Conservation (phyloP, 1,140 invertebrate genomes). For the Gonioctena quinquepunctata region DNA sequence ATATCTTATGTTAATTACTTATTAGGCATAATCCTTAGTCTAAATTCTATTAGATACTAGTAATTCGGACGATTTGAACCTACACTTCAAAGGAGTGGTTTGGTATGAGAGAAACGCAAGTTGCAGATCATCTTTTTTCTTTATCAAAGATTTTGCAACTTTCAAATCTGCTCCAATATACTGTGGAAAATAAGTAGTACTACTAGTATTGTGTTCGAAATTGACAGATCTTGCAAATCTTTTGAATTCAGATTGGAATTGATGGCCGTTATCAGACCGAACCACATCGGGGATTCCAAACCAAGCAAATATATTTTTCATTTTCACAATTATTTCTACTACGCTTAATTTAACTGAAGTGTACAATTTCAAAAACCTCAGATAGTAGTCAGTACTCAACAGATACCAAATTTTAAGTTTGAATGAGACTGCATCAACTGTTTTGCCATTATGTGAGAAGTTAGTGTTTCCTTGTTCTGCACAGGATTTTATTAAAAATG, state of each 20-base stretch:
- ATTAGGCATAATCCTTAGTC: too few relatives aligned
- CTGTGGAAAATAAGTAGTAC: neutral
- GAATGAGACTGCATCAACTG: too few relatives aligned
- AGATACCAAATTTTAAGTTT: too few relatives aligned
- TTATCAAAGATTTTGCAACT: neutral
- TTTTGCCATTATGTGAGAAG: too few relatives aligned
- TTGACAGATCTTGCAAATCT: neutral
- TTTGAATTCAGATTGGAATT: neutral
- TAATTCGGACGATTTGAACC: neutral
- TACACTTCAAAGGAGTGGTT: neutral
- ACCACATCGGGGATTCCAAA: neutral
- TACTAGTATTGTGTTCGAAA: neutral
- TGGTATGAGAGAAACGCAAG: neutral
- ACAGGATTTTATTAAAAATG: too few relatives aligned
- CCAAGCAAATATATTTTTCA: neutral
- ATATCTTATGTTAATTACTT: too few relatives aligned
- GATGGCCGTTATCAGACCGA: neutral
- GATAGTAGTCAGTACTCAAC: neutral
- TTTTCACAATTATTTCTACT: neutral
- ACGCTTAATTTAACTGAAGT: neutral
- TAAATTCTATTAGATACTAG: too few relatives aligned
- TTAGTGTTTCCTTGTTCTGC: too few relatives aligned
- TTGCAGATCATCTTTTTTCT: neutral
- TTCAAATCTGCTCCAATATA: neutral
- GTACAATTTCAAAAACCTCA: neutral